phyloP scores from a whole-genome alignment of 2,797 vertebrate species.

The Takifugu rubripes region DNA sequence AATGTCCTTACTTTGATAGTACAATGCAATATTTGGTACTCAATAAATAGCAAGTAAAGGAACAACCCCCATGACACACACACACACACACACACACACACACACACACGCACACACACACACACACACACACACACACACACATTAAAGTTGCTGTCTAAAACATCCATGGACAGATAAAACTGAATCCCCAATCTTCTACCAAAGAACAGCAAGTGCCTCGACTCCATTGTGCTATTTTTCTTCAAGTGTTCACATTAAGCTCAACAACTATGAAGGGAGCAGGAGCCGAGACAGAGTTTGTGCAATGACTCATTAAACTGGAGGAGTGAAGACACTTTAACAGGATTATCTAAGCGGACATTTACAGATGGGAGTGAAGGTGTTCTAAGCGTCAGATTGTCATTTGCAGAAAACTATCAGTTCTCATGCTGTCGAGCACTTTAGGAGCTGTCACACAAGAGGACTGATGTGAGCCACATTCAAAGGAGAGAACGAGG shows the following conservation, averaged over 20 bases:
- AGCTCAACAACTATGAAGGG: slow-evolving; percentile 37
- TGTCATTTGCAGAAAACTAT: slow-evolving; percentile 17
- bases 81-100: background rate
- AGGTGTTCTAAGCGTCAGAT: slow-evolving; percentile 15
- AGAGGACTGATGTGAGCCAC: slow-evolving; percentile 12
- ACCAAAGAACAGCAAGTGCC: background rate
- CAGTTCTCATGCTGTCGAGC: slow-evolving; percentile 4
- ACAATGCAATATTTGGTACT: background rate
- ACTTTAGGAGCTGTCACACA: slow-evolving; percentile 16
- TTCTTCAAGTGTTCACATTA: slow-evolving; percentile 42
- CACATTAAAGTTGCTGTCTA: background rate
- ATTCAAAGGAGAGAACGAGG: slow-evolving; percentile 7
- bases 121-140: background rate
- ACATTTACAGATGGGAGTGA: slow-evolving; percentile 24
- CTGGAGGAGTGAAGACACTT: slow-evolving; percentile 1
- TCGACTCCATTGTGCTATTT: slow-evolving; percentile 36
- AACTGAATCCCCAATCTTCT: background rate
- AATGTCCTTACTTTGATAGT: no score
- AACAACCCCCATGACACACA: background rate
- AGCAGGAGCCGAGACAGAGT: slow-evolving; percentile 9
- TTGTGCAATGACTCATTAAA: slow-evolving; percentile 24
- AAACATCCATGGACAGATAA: background rate
- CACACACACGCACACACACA: background rate
- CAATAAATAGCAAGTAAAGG: background rate
- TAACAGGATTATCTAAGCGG: slow-evolving; percentile 36